A percentile compares a stretch with the other conserved stretches of the same genome.
phyloP scores from a whole-genome alignment of 1,140 invertebrate genomes.

The honey bee (Apis mellifera) region Amel_HAv3.1 CM009941.2:1190001-1190500 shows the following conservation, averaged over 20 bases:
- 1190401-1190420: too few relatives aligned
- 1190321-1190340: not conserved
- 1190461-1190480: too few relatives aligned
- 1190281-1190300: not conserved
- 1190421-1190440: too few relatives aligned
- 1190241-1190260: not conserved
- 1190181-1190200: not conserved
- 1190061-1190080: slow-evolving; percentile 22
- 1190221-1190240: slow-evolving; percentile 20
- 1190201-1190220: not conserved
- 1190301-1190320: not conserved
- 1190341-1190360: not conserved
- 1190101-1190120: slow-evolving; percentile 30
- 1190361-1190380: too few relatives aligned
- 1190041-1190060: slow-evolving; percentile 12
- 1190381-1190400: too few relatives aligned
- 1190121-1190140: not conserved
- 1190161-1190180: not conserved
- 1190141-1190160: slow-evolving; percentile 10
- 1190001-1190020: not conserved
- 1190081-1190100: not conserved
- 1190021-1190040: not conserved
- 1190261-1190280: not conserved
- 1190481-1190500: too few relatives aligned
- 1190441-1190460: too few relatives aligned